These are phyloP conservation scores for Stegophylla sp. DNA, from an alignment of 2,888 invertebrate genomes.

Conservation along the genomic window DNA sequence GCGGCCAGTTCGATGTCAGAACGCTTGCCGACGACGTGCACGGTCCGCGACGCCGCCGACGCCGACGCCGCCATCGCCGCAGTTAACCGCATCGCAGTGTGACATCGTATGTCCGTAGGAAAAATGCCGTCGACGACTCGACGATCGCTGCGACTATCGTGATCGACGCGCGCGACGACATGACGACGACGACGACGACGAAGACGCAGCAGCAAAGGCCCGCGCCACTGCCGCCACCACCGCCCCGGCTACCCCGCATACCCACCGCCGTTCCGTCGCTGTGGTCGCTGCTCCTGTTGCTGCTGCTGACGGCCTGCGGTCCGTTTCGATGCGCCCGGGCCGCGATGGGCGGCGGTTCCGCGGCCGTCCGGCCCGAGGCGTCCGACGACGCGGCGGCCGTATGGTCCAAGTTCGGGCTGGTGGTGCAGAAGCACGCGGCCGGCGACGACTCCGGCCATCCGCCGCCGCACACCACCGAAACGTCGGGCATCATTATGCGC, in stretches of 20 bases:
- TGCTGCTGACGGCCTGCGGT: not conserved
- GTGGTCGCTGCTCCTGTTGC: not conserved
- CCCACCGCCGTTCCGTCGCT: not conserved
- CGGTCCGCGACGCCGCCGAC: not conserved
- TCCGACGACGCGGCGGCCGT: slow-evolving; percentile 20
- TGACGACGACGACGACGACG: not conserved
- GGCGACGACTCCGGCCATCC: not conserved
- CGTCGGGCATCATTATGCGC: slow-evolving; percentile 59
- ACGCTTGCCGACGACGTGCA: slow-evolving; percentile 2
- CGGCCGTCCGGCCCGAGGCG: not conserved
- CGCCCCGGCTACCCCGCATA: not conserved
- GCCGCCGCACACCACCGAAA: slow-evolving; percentile 59
- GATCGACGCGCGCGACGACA: too few species aligned
- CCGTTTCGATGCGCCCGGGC: not conserved
- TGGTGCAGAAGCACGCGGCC: slow-evolving; percentile 28
- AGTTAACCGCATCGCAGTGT: not conserved
- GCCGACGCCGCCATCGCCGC: not conserved
- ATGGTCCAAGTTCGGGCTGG: slow-evolving; percentile 55
- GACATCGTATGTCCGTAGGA: not conserved
- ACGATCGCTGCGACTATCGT: not conserved
- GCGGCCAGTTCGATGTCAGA: slow-evolving; percentile 36
- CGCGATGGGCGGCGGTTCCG: not conserved
- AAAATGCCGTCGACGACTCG: not conserved
- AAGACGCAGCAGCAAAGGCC: slow-evolving; percentile 5
- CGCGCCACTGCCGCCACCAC: not conserved